These are phyloP conservation scores for Nematolebias whitei DNA, from an alignment of 2,113 vertebrate genomes.

Conservation along the genomic window DNA sequence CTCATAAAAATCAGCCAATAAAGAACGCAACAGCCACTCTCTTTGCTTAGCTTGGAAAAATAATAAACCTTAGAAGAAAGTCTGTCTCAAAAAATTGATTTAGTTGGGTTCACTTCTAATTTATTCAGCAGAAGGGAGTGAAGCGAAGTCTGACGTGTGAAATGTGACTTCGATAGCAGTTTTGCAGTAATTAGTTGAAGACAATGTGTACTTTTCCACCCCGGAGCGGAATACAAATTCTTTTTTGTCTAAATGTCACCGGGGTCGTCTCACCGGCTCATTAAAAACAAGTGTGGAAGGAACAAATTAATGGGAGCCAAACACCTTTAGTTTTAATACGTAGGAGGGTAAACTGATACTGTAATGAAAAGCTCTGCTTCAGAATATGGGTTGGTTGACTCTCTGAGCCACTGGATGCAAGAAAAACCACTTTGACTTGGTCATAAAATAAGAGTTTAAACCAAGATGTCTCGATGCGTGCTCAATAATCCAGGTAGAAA, in stretches of 20 bases:
- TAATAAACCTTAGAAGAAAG: neutral
- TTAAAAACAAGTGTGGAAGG: conserved; percentile 56
- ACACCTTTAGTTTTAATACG: conserved; percentile 54
- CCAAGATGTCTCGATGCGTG: too few relatives aligned
- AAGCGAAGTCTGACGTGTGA: conserved; percentile 29
- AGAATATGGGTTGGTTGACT: conserved; percentile 44
- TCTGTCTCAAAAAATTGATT: conserved; percentile 10
- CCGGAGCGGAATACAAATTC: conserved; percentile 52
- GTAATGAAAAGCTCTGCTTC: conserved; percentile 16
- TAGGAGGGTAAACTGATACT: conserved; percentile 44
- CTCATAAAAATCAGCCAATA: conserved; percentile 19
- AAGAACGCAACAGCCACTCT: conserved; percentile 22
- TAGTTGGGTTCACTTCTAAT: conserved; percentile 6
- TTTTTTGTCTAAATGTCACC: conserved; percentile 55
- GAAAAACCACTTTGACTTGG: neutral
- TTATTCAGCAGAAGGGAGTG: conserved; percentile 18
- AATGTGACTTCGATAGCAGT: conserved; percentile 33
- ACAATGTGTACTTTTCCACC: conserved; percentile 43
- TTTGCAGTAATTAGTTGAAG: conserved; percentile 60
- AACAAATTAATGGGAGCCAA: conserved; percentile 55
- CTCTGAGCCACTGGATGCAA: conserved; percentile 3
- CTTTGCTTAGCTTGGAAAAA: conserved; percentile 7
- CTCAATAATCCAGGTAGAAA: too few relatives aligned
- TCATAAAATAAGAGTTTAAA: neutral
- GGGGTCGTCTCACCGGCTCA: conserved; percentile 60